Percentiles rank a stretch among this genome's conserved stretches.
Conservation (phyloP, 2,797 vertebrate genomes). For the Chiroxiphia lanceolata region DNA sequence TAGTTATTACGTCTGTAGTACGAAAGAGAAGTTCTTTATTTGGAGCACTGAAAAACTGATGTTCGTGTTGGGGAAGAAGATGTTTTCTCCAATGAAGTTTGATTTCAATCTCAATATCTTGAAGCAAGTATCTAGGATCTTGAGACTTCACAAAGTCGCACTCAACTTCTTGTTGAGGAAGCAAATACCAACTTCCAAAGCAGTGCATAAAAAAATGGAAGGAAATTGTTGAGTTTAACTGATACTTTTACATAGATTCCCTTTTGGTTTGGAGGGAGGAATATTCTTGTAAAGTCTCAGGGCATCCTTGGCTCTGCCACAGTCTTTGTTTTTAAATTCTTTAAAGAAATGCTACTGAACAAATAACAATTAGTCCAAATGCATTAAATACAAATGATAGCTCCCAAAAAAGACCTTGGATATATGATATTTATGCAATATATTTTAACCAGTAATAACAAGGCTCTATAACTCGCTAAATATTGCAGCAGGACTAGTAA, state of each 20-base stretch:
- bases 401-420: neutral
- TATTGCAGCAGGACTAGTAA: neutral
- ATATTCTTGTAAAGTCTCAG: neutral
- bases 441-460: neutral
- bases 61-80: neutral
- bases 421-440: neutral
- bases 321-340: neutral
- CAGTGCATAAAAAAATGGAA: neutral
- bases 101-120: neutral
- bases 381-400: neutral
- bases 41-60: neutral
- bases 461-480: neutral
- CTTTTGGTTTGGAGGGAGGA: neutral
- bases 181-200: neutral
- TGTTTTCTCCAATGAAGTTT: neutral
- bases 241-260: neutral
- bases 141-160: neutral
- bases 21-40: neutral
- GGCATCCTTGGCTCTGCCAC: neutral
- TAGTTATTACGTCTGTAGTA: neutral
- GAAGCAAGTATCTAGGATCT: neutral
- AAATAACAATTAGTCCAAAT: neutral
- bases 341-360: neutral
- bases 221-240: neutral
- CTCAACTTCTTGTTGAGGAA: neutral